phyloP scores from a whole-genome alignment of 1,140 invertebrate genomes.

The Lysiphlebus fabarum region DNA sequence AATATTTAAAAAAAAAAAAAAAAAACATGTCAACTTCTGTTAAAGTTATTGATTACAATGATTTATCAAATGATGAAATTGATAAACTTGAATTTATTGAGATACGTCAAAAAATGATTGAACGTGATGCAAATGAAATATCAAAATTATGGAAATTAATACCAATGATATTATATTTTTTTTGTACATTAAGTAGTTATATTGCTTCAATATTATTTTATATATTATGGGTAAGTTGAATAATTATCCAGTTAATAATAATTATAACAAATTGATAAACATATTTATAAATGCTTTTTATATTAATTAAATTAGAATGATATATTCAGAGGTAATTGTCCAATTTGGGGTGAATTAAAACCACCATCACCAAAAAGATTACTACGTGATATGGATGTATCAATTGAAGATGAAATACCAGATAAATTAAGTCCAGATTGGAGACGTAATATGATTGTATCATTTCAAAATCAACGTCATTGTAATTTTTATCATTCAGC shows the following conservation, averaged over 20 bases:
- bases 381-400: slow-evolving; percentile 2
- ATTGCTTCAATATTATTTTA: slow-evolving; percentile 33
- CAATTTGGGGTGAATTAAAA: slow-evolving; percentile 33
- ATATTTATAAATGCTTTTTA: slow-evolving; percentile 12
- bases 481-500: slow-evolving; percentile 32
- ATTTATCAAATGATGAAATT: not conserved
- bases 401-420: slow-evolving; percentile 4
- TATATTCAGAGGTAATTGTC: slow-evolving; percentile 34
- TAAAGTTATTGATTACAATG: not conserved
- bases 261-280: not conserved
- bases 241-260: slow-evolving; percentile 5
- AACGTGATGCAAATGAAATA: slow-evolving; percentile 32
- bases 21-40: not conserved
- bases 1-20: too few species aligned
- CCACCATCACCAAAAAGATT: slow-evolving; percentile 1
- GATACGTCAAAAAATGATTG: slow-evolving; percentile 33
- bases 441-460: slow-evolving; percentile 28
- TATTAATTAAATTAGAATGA: too few species aligned
- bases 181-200: slow-evolving; percentile 31
- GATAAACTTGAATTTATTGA: slow-evolving; percentile 28
- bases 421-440: slow-evolving; percentile 25
- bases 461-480: slow-evolving; percentile 19
- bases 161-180: slow-evolving; percentile 29
- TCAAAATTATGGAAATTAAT: slow-evolving; percentile 35
- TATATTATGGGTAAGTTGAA: slow-evolving; percentile 35